Evolutionary conservation across 2,113 vertebrate genomes (phyloP).

Genomic region (Lucifuga dentata): DNA sequence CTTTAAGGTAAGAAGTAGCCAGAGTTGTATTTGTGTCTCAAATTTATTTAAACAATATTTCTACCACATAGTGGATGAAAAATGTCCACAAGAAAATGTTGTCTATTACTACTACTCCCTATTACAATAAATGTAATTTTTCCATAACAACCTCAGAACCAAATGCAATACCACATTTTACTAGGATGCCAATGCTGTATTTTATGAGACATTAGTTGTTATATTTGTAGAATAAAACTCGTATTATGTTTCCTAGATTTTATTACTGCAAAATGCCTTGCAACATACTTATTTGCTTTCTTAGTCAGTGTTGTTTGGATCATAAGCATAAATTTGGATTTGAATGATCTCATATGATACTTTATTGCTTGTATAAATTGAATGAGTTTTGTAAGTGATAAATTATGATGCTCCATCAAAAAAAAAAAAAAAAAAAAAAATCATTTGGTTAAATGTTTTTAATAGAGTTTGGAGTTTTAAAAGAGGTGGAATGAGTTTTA

Average conservation of each 20-base stretch:
- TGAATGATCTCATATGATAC: constrained; percentile 8
- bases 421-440: not conserved
- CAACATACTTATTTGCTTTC: constrained; percentile 25
- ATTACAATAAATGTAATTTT: no score
- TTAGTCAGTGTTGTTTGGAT: constrained; percentile 21
- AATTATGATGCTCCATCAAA: not conserved
- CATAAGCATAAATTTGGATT: constrained; percentile 15
- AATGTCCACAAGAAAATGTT: no score
- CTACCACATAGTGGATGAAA: no score
- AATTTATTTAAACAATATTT: no score
- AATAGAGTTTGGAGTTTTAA: not conserved
- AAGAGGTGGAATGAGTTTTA: not conserved
- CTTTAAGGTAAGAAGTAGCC: no score
- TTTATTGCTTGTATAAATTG: constrained; percentile 20
- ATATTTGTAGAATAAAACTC: constrained; percentile 28
- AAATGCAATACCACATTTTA: constrained; percentile 63
- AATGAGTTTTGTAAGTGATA: constrained; percentile 18
- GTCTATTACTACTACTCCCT: no score
- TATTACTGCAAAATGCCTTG: constrained; percentile 24
- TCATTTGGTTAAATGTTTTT: not conserved
- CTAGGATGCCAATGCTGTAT: constrained; percentile 15
- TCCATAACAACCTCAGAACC: no score
- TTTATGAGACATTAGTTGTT: constrained; percentile 34
- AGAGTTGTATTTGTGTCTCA: no score
- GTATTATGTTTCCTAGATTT: not conserved